Evolutionary conservation across 2,797 vertebrate genomes (phyloP).

Genomic region (Astyanax mexicanus): DNA sequence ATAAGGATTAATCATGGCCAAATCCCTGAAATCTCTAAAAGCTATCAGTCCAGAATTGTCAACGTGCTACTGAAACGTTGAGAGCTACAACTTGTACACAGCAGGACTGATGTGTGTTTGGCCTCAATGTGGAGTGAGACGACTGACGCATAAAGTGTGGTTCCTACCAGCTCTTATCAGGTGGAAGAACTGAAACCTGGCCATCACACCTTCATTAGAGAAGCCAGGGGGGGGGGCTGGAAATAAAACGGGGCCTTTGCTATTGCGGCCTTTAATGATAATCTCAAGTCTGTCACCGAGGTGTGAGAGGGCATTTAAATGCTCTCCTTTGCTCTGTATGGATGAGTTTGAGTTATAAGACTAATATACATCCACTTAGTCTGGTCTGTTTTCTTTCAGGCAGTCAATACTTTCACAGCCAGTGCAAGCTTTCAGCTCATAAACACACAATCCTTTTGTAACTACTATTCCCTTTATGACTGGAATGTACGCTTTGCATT

Average conservation of each 20-base stretch:
- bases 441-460: conserved; percentile 50
- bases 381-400: background rate
- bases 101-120: conserved; percentile 21
- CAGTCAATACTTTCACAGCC: conserved; percentile 75
- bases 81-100: background rate
- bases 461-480: conserved; percentile 48
- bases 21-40: too few relatives aligned
- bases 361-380: conserved; percentile 43
- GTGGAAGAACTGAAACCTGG: conserved; percentile 61
- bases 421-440: conserved; percentile 53
- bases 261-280: conserved; percentile 51
- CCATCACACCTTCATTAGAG: conserved; percentile 59
- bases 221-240: background rate
- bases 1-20: too few relatives aligned
- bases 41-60: background rate
- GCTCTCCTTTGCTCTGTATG: conserved; percentile 36
- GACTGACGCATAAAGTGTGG: conserved; percentile 42
- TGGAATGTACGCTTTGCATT: conserved; percentile 1
- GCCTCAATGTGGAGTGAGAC: conserved; percentile 28
- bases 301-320: conserved; percentile 48
- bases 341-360: conserved; percentile 33
- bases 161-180: conserved; percentile 64
- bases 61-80: background rate
- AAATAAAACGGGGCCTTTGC: conserved; percentile 2
- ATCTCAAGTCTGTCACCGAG: conserved; percentile 39